Evolutionary conservation across 2,113 vertebrate species (phyloP).

Genomic region (Edolisoma coerulescens): DNA sequence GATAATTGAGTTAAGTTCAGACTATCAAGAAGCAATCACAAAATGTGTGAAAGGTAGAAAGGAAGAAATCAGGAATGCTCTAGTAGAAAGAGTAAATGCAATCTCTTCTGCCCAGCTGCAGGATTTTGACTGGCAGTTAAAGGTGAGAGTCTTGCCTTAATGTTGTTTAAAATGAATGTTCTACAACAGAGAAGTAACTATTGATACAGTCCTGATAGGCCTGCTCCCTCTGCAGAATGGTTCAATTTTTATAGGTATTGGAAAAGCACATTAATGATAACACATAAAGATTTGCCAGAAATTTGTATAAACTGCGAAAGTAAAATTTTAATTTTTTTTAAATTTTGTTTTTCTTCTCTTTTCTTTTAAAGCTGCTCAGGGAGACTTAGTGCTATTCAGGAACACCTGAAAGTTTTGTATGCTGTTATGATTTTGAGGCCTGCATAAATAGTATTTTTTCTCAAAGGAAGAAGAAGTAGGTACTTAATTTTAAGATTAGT

Average conservation of each 20-base stretch:
- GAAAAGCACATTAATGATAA: not conserved
- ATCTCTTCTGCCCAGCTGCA: conserved; percentile 86
- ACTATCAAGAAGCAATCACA: conserved; percentile 71
- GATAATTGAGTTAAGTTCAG: conserved; percentile 71
- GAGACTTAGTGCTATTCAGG: accelerated
- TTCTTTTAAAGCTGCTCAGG: not conserved
- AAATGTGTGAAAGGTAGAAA: conserved; percentile 82
- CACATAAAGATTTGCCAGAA: not conserved
- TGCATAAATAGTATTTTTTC: not conserved
- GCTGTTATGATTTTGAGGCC: not conserved
- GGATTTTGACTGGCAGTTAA: conserved; percentile 97
- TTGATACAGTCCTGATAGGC: not conserved
- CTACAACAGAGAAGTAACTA: not conserved
- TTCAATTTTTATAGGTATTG: not conserved
- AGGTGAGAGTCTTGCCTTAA: conserved; percentile 71
- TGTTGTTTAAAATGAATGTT: not conserved
- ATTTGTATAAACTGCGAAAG: not conserved
- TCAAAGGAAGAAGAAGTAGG: not conserved
- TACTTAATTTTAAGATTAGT: not conserved
- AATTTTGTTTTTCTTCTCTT: not conserved
- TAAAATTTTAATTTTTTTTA: not conserved
- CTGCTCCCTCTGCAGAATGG: not conserved
- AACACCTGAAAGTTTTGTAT: not conserved
- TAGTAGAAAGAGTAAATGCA: conserved; percentile 80
- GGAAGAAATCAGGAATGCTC: conserved; percentile 80